phyloP scores from a whole-genome alignment of 2,797 vertebrate genomes.

The Moxostoma hubbsi region DNA sequence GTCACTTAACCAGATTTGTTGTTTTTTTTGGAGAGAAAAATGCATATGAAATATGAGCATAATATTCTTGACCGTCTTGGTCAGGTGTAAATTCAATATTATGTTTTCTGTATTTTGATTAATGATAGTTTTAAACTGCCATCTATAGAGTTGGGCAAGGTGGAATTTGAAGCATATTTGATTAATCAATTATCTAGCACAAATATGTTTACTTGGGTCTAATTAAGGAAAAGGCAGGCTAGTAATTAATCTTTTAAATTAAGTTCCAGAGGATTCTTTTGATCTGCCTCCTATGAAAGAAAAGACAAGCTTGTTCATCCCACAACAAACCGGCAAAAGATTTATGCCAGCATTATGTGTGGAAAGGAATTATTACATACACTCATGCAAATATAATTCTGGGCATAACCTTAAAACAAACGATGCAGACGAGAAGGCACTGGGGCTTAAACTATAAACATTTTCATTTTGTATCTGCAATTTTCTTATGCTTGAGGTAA shows the following conservation, averaged over 20 bases:
- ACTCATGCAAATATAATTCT: not conserved
- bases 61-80: constrained; percentile 23
- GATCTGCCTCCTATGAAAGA: constrained; percentile 16
- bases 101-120: constrained; percentile 26
- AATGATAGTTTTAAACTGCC: constrained; percentile 29
- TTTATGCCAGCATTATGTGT: not conserved
- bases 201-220: constrained; percentile 6
- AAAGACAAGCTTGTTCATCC: constrained; percentile 13
- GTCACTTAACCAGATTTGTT: not conserved
- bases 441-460: constrained; percentile 7
- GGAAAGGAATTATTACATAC: constrained; percentile 4
- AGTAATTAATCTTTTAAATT: constrained; percentile 45
- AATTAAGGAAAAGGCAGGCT: constrained; percentile 15
- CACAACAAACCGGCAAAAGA: not conserved
- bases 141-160: constrained; percentile 1
- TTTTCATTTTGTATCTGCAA: constrained; percentile 23
- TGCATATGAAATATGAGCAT: constrained; percentile 30
- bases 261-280: constrained; percentile 30
- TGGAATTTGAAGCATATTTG: constrained; percentile 14
- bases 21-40: not conserved
- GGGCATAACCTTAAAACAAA: constrained; percentile 11
- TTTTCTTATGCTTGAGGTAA: constrained; percentile 15
- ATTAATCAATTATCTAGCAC: constrained; percentile 29
- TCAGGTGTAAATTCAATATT: constrained; percentile 40
- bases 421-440: not conserved